These are phyloP conservation scores for Caerostris extrusa DNA, from an alignment of 1,140 invertebrate genomes.

Conservation along the genomic window DNA sequence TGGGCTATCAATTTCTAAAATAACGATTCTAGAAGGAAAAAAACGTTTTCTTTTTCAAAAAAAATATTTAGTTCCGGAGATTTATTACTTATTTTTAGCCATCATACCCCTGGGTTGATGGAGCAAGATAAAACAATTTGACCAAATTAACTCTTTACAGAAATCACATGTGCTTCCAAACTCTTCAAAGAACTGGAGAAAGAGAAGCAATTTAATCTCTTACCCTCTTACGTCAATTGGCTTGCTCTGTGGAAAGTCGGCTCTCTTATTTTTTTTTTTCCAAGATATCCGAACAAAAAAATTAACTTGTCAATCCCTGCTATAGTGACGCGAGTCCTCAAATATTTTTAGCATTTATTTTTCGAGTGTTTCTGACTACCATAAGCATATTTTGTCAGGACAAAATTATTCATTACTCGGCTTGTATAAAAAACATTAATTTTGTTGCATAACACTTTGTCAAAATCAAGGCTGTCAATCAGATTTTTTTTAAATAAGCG, in stretches of 20 bases:
- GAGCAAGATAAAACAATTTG: slow-evolving; percentile 75
- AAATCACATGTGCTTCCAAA: slow-evolving; percentile 46
- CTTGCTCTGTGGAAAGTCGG: slow-evolving; percentile 14
- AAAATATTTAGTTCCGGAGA: not conserved
- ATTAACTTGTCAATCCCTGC: not conserved
- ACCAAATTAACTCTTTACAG: slow-evolving; percentile 76
- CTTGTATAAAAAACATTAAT: no score
- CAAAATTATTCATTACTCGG: no score
- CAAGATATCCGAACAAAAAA: not conserved
- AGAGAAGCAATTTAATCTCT: slow-evolving; percentile 68
- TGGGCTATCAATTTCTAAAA: no score
- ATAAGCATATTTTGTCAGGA: no score
- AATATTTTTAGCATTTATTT: not conserved
- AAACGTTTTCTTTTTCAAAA: not conserved
- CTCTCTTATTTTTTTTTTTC: slow-evolving; percentile 23
- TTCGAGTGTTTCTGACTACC: no score
- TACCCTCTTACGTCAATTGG: slow-evolving; percentile 73
- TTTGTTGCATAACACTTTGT: no score
- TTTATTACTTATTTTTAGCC: slow-evolving; percentile 23
- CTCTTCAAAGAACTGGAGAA: not conserved
- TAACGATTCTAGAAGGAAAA: no score
- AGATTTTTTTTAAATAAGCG: no score
- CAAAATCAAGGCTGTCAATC: no score
- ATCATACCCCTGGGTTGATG: slow-evolving; percentile 37
- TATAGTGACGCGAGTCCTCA: not conserved